phyloP scores from a whole-genome alignment of 2,113 vertebrate genomes.

The Panthera tigris region DNA sequence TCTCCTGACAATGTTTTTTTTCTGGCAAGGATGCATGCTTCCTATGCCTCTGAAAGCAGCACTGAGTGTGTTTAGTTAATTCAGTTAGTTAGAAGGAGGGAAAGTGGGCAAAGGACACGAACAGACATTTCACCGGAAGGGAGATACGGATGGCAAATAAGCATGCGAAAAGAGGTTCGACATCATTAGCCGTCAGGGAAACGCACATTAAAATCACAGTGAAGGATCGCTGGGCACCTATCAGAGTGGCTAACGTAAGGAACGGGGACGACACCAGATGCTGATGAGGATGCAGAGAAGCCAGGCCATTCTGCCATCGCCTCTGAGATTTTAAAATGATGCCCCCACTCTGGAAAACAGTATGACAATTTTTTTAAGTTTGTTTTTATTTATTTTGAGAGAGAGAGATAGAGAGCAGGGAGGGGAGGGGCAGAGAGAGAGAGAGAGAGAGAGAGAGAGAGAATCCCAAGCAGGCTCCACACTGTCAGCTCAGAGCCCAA shows the following conservation, averaged over 20 bases:
- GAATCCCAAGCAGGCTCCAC: too few species aligned
- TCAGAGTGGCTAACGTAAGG: neutral
- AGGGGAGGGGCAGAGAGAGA: too few species aligned
- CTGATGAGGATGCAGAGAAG: accelerated
- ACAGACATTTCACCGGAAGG: neutral
- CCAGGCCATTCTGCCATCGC: accelerated
- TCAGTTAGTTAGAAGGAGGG: neutral
- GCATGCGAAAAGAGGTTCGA: accelerated
- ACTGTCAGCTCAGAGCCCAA: too few species aligned
- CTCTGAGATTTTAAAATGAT: accelerated
- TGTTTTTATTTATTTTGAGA: too few species aligned
- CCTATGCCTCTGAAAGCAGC: neutral
- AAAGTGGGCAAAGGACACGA: neutral
- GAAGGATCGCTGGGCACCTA: accelerated
- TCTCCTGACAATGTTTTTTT: neutral
- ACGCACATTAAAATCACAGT: accelerated
- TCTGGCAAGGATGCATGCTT: neutral
- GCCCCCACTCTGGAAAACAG: neutral
- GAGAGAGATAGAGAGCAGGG: too few species aligned
- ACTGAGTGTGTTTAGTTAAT: neutral
- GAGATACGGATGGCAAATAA: neutral
- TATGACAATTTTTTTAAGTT: neutral
- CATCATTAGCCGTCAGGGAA: neutral
- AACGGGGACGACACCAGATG: accelerated
- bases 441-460: too few species aligned